phyloP scores from a whole-genome alignment of 2,888 invertebrate genomes.

The Xylocampa areola region DNA sequence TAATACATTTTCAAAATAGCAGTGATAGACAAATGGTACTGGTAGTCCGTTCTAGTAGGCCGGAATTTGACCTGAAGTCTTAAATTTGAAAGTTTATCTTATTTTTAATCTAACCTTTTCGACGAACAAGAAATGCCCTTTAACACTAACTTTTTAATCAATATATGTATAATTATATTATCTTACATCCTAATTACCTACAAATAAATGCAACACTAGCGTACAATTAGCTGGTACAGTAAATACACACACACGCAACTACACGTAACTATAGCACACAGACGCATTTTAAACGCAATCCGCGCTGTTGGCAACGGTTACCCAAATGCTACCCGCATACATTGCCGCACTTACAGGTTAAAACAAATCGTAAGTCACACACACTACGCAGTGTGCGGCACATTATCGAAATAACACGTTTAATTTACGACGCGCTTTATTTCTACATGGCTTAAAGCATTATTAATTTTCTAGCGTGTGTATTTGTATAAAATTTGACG shows the following conservation, averaged over 20 bases:
- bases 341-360: slow-evolving; percentile 35
- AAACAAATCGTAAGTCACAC: slow-evolving; percentile 51
- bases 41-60: too few species aligned
- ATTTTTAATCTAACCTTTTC: too few species aligned
- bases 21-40: too few species aligned
- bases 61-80: too few species aligned
- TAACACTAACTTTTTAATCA: too few species aligned
- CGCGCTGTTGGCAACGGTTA: slow-evolving; percentile 35
- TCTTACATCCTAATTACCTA: neutral
- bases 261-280: slow-evolving; percentile 8
- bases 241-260: slow-evolving; percentile 19
- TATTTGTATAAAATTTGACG: slow-evolving; percentile 33
- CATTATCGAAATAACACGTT: slow-evolving; percentile 69
- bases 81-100: too few species aligned
- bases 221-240: slow-evolving; percentile 9
- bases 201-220: too few species aligned
- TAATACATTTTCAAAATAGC: too few species aligned
- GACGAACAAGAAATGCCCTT: too few species aligned
- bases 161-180: neutral
- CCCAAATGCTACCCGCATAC: slow-evolving; percentile 30
- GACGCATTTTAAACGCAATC: slow-evolving; percentile 32
- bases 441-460: slow-evolving; percentile 61
- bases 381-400: slow-evolving; percentile 53
- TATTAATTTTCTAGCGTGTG: slow-evolving; percentile 67
- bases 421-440: slow-evolving; percentile 70